Percentiles rank a stretch among this genome's conserved stretches.
phyloP scores from a whole-genome alignment of 92 coral and sea anemone species.

The Porites lobata region DNA sequence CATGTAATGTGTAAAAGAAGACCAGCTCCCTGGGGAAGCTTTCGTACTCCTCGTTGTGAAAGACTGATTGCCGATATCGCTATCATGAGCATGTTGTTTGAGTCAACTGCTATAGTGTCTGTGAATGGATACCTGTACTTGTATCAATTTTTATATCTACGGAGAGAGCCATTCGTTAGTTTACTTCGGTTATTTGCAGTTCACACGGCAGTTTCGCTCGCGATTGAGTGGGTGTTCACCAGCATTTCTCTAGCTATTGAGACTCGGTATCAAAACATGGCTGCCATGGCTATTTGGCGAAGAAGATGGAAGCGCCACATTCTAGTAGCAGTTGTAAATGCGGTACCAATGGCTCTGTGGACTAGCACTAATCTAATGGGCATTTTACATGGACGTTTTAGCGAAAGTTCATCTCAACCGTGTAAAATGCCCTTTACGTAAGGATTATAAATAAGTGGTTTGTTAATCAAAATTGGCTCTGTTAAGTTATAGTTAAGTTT shows the following conservation, averaged over 20 bases:
- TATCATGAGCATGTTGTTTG: conserved; percentile 47
- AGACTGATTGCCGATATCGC: conserved; percentile 50
- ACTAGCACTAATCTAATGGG: neutral
- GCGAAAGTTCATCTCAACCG: no score
- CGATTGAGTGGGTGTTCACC: conserved; percentile 54
- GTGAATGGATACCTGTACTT: neutral
- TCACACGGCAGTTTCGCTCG: conserved; percentile 18
- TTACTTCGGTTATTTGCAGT: neutral
- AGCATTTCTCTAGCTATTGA: conserved; percentile 46
- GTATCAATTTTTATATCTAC: neutral
- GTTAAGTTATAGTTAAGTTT: no score
- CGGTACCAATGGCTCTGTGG: neutral
- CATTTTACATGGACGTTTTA: neutral
- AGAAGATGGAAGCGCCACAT: conserved; percentile 38
- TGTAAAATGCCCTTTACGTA: no score
- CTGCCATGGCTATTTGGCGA: conserved; percentile 56
- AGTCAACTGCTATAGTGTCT: conserved; percentile 18
- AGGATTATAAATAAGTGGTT: no score
- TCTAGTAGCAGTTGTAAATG: conserved; percentile 17
- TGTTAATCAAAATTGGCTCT: no score
- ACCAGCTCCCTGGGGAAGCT: conserved; percentile 47
- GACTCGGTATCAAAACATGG: conserved; percentile 51
- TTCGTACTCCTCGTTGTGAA: conserved; percentile 53
- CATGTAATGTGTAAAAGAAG: no score
- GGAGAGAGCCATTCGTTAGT: neutral